These are phyloP conservation scores for Reticulitermes speratus DNA, from an alignment of 1,140 invertebrate genomes.

Conservation along the genomic window DNA sequence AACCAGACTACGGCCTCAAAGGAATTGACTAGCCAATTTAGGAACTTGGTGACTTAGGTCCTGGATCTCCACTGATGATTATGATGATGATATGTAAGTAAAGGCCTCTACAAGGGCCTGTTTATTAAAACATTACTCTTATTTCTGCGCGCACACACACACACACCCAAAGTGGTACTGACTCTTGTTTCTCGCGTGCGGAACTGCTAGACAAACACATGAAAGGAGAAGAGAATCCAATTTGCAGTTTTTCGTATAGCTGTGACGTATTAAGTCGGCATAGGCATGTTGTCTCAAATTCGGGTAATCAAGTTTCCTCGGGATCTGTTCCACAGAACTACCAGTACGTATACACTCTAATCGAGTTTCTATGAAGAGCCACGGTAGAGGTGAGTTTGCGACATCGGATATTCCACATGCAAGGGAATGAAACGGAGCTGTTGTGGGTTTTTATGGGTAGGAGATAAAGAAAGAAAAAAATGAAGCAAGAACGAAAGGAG, in stretches of 20 bases:
- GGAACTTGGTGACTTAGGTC: too few relatives aligned
- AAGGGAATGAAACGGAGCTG: background rate
- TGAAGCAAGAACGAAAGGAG: too few relatives aligned
- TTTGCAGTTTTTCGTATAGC: background rate
- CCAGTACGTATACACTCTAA: background rate
- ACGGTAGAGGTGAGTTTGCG: background rate
- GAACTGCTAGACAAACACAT: background rate
- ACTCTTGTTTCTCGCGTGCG: background rate
- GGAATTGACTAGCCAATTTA: too few relatives aligned
- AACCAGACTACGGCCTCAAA: too few relatives aligned
- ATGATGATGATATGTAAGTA: too few relatives aligned
- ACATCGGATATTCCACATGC: background rate
- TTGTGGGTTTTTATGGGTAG: background rate
- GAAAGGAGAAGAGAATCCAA: conserved; percentile 1
- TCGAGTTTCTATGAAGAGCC: conserved; percentile 11
- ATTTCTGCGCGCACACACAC: too few relatives aligned
- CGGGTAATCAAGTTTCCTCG: background rate
- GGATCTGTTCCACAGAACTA: background rate
- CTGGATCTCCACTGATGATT: too few relatives aligned
- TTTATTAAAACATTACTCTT: too few relatives aligned
- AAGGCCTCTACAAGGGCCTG: too few relatives aligned
- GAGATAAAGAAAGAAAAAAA: too few relatives aligned
- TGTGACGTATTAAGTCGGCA: background rate
- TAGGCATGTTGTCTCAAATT: background rate
- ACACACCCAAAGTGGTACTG: too few relatives aligned